Conservation (phyloP, 30 jellyfish, hydroid and myxozoan genomes). For the Pelagia noctiluca region DNA sequence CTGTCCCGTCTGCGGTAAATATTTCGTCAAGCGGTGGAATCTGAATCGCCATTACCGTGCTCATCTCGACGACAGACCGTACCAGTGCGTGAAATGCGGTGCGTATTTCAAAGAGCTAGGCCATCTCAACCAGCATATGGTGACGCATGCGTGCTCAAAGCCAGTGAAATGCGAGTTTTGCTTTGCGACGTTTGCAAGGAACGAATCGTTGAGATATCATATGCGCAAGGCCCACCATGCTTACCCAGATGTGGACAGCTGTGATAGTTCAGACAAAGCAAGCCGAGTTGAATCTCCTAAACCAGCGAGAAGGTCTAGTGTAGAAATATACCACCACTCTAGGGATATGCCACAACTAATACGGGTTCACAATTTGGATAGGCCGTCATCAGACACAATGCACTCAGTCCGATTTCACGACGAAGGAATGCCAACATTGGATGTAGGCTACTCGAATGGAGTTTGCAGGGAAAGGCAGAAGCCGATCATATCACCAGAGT, state of each 20-base stretch:
- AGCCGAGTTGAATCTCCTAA: too few species aligned
- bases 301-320: too few species aligned
- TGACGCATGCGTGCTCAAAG: not conserved
- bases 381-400: too few species aligned
- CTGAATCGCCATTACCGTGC: constrained; percentile 15
- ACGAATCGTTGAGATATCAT: constrained; percentile 12
- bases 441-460: too few species aligned
- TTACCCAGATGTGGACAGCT: not conserved
- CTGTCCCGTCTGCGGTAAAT: not conserved
- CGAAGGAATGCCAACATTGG: too few species aligned
- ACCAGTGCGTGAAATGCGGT: not conserved
- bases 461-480: too few species aligned
- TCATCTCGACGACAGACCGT: not conserved
- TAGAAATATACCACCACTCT: too few species aligned
- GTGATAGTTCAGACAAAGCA: not conserved
- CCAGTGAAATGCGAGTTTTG: constrained; percentile 8
- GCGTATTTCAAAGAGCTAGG: constrained; percentile 8
- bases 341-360: too few species aligned
- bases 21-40: constrained; percentile 9
- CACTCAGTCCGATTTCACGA: too few species aligned
- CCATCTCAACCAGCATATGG: constrained; percentile 17
- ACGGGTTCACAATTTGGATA: too few species aligned
- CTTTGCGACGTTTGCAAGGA: constrained; percentile 1
- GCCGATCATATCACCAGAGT: too few species aligned
- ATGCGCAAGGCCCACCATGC: not conserved